Evolutionary conservation across 2,797 vertebrate genomes (phyloP).

Genomic region (Taenioides sp.): DNA sequence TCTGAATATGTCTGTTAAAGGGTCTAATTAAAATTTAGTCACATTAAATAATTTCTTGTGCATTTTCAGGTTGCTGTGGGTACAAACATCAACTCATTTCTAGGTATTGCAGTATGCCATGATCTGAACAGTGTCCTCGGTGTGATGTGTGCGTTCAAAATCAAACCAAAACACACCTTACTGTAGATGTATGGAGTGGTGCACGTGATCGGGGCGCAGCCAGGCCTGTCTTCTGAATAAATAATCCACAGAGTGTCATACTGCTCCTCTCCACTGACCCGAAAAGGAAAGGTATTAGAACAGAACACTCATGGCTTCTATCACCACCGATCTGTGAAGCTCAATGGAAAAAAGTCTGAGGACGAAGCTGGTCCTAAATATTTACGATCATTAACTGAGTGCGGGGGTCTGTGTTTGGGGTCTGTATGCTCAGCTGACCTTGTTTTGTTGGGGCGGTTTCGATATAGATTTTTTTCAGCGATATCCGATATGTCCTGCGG

Average conservation of each 20-base stretch:
- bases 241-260: constrained; percentile 17
- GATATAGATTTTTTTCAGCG: no score
- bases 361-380: constrained; percentile 7
- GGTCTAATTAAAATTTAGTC: no score
- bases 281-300: constrained; percentile 74
- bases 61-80: no score
- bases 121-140: constrained; percentile 47
- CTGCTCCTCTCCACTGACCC: constrained; percentile 54
- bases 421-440: constrained; percentile 20
- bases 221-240: constrained; percentile 24
- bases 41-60: no score
- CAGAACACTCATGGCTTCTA: constrained; percentile 24
- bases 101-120: constrained; percentile 49
- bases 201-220: background rate
- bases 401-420: background rate
- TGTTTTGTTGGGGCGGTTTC: no score
- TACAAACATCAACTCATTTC: no score
- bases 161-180: constrained; percentile 9
- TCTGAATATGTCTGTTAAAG: no score
- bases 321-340: constrained; percentile 15
- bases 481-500: no score
- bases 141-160: constrained; percentile 20
- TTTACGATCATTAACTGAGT: constrained; percentile 5
- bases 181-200: constrained; percentile 7
- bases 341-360: constrained; percentile 16